Conservation (phyloP, 2,113 vertebrate genomes). For the Calyptommatus sinebrachiatus region DNA sequence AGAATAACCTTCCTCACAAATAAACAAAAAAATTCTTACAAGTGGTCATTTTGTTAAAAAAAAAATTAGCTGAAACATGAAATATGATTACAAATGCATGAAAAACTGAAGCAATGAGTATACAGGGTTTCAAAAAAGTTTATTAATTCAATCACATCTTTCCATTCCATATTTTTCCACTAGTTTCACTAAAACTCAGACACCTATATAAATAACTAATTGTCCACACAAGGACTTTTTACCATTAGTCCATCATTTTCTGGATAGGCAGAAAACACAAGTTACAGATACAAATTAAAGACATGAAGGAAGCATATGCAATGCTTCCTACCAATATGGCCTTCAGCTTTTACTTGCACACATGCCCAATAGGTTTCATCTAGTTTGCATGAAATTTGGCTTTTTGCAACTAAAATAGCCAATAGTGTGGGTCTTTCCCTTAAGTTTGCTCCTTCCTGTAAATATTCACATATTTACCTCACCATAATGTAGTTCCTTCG, state of each 20-base stretch:
- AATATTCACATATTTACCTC: not conserved
- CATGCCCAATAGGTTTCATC: not conserved
- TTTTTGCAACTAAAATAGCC: not conserved
- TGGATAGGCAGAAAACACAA: too few species aligned
- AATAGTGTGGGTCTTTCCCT: not conserved
- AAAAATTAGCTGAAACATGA: not conserved
- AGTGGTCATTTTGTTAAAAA: not conserved
- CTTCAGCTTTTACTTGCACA: not conserved
- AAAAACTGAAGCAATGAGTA: not conserved
- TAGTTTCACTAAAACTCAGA: conserved; percentile 11
- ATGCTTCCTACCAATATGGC: not conserved
- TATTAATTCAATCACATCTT: not conserved
- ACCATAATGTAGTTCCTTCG: too few species aligned
- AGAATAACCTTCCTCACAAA: not conserved
- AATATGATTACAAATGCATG: not conserved
- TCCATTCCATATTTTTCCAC: conserved; percentile 17
- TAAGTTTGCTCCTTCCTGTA: not conserved
- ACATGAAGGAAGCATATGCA: not conserved
- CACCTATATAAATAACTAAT: not conserved
- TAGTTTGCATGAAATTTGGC: too few species aligned
- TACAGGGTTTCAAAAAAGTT: not conserved
- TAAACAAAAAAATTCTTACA: not conserved
- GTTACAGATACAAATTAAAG: not conserved
- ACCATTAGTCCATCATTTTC: too few species aligned
- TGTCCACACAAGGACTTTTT: not conserved